Base-by-base conservation (phyloP, 2,797 vertebrate species). In the Rhadinocentrus ornatus region DNA sequence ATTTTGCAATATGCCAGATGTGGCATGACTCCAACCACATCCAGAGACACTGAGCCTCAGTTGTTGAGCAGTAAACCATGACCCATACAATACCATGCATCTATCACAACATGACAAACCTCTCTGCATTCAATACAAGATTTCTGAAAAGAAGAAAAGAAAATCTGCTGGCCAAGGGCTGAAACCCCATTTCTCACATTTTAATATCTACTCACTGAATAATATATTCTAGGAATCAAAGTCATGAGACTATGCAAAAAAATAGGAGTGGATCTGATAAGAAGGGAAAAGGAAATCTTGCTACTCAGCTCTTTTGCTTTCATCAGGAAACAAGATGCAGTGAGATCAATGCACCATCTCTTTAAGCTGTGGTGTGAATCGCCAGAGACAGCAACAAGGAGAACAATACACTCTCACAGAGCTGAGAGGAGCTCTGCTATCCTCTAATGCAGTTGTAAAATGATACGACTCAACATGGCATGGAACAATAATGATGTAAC, bases 171-270 rank as follows among this genome's bases (percentile, higher is more conserved):
- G 85, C 83, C 74, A 85, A 75, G 63, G 83, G 60, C 69, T 63
- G 69, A 81, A 84, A 75, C n/a, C 66, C 52, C 76, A 74, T 70
- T 71, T 60, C 78, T 77, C 68, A 50, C 61, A 70, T 81, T 76
- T 81, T 63, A 81, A 84, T 80, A 82, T 75, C 76, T 77, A 66
- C 71, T 77, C 63, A 81, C 73, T 89, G 78, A 88, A 89, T 90
- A 88, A 88, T 86, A 83, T 77, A 88, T 89, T 83, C 78, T 83
- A 59, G 60, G 78, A 83, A 85, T 88, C 73, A 82, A 89, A 89
- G 91, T 79, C 72, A 71, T 73, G 75, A 85, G 85, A 77, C 64
- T 68, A 63, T 83, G 83, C 76, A 83, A 79, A 81, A 86, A 81
- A 81, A 34, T 77, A 50, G 59, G 71, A 74, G 71, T 59, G 69